Evolutionary conservation across 1,140 invertebrate genomes (phyloP).

Genomic region (Platyscapa corneri): DNA sequence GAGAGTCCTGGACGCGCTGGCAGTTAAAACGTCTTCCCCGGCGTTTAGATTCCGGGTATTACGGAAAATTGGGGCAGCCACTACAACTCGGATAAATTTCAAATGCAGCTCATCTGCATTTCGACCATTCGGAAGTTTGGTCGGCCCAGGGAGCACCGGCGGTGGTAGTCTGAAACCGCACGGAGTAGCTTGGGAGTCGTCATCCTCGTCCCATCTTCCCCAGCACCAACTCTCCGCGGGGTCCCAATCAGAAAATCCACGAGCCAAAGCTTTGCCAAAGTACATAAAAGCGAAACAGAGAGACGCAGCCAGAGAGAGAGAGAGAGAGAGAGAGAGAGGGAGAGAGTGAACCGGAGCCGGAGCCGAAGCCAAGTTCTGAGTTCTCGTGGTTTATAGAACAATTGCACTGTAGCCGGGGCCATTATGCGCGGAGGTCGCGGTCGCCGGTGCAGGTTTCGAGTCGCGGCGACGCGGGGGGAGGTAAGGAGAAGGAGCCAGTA

Average conservation of each 20-base stretch:
- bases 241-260: conserved; percentile 25
- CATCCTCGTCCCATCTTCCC: neutral
- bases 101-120: conserved; percentile 14
- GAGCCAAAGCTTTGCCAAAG: neutral
- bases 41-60: neutral
- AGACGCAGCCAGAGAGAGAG: neutral
- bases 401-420: neutral
- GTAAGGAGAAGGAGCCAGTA: neutral
- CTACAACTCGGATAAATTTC: conserved; percentile 24
- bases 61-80: neutral
- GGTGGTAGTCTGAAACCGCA: neutral
- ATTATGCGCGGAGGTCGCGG: conserved; percentile 11
- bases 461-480: neutral
- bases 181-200: neutral
- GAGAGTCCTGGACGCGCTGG: no score
- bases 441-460: conserved; percentile 16
- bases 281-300: neutral
- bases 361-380: neutral
- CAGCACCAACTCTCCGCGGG: neutral
- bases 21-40: neutral
- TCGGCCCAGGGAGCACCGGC: neutral
- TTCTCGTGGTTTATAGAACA: conserved; percentile 7
- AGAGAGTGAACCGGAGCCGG: no score
- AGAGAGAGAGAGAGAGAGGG: no score
- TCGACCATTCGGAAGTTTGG: conserved; percentile 7